Evolutionary conservation across 2,797 vertebrate species (phyloP), one percentile per base, ranked within the genome.

Genomic region (Falco novaeseelandiae): DNA sequence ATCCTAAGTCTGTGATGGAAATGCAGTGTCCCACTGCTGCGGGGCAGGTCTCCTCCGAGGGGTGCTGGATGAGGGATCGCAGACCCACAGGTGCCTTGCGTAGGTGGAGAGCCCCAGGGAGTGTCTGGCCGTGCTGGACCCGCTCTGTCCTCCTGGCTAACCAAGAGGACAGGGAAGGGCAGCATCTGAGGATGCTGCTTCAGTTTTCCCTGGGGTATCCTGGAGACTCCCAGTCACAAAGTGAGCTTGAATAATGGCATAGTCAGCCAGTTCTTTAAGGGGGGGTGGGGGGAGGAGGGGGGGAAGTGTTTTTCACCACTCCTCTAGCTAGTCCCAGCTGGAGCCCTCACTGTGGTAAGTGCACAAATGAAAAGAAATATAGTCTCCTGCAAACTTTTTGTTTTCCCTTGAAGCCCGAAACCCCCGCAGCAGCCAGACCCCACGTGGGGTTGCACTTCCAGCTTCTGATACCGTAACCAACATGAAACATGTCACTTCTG

Each of bases 391-490:
- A 70, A 76, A 55, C 21, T 38, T 89, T 14, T 34, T 40, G 21
- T 85, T 92, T 95, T 80, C 44, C 34, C 78, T 85, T 5, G 4
- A 93, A 89, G 19, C 42, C 63, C 0, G 0, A 48, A 92, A 34
- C 8, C 63, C 52, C 65, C 1, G 4, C 62, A 34, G 59, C 55
- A 59, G 76, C 71, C 61, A n/a, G 63, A 73, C 59, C 63, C 63
- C 1, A 6, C 0, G 0, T 0, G 1, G 49, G 72, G n/a, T 52
- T 73, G 59, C 1, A 7, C 58, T 57, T 82, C 66, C 5, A 8
- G 27, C 57, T 84, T 46, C 51, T 57, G 52, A 40, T n/a, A 59
- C 58, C 78, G 63, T 79, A 52, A 83, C 62, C 46, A 57, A 29
- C 2, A 18, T 21, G 38, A 80, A 93, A 77, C 67, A 77, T 2